Conservation (phyloP, 2,113 vertebrate genomes). For the Pheucticus melanocephalus region DNA sequence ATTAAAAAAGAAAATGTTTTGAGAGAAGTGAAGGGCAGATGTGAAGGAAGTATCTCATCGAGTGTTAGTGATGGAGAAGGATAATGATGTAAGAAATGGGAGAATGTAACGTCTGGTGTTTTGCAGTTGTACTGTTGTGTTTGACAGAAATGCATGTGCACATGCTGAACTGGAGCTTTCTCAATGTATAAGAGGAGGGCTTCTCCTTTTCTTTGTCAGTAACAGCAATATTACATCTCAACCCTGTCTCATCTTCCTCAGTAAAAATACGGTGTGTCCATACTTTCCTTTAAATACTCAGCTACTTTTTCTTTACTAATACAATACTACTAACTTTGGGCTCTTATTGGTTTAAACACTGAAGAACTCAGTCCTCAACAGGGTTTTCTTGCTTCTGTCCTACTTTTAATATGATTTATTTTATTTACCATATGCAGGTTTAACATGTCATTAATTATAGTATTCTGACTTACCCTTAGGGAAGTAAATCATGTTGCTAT, state of each 20-base stretch:
- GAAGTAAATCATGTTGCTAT: not conserved
- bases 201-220: not conserved
- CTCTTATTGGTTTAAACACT: not conserved
- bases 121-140: not conserved
- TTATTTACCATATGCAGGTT: not conserved
- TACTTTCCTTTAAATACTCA: not conserved
- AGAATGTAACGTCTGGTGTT: not conserved
- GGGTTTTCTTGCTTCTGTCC: not conserved
- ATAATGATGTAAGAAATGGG: not conserved
- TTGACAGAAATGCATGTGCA: slow-evolving; percentile 1
- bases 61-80: not conserved
- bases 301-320: not conserved
- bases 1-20: not conserved
- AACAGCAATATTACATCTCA: not conserved
- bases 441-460: not conserved
- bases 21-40: not conserved
- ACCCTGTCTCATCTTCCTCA: not conserved
- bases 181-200: not conserved
- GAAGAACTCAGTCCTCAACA: not conserved
- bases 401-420: not conserved
- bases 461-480: not conserved
- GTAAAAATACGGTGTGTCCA: not conserved
- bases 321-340: not conserved
- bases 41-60: not conserved
- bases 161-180: not conserved